Evolutionary conservation across 2,113 vertebrate species (phyloP).

Genomic region (Cyprinodon brontotheroides): DNA sequence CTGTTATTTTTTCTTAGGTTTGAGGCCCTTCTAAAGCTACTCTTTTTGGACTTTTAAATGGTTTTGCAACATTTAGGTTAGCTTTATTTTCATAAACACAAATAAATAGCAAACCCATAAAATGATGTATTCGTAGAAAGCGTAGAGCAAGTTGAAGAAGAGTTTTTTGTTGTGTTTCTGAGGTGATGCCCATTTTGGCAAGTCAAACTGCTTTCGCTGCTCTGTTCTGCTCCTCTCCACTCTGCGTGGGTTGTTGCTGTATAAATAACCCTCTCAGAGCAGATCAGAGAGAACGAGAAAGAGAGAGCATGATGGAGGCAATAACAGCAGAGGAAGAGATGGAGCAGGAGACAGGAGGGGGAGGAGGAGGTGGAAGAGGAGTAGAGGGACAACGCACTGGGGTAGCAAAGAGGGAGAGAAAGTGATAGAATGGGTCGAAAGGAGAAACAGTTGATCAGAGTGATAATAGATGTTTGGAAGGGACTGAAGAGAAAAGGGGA

Average conservation of each 20-base stretch:
- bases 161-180: constrained; percentile 62
- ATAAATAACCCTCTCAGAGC: constrained; percentile 78
- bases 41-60: constrained; percentile 43
- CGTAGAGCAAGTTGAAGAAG: constrained; percentile 43
- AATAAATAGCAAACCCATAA: constrained; percentile 22
- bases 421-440: constrained; percentile 20
- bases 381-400: constrained; percentile 20
- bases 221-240: constrained; percentile 62
- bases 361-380: constrained; percentile 10
- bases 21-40: constrained; percentile 16
- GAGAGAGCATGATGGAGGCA: constrained; percentile 44
- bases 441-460: constrained; percentile 60
- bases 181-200: constrained; percentile 75
- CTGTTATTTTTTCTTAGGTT: not conserved
- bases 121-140: constrained; percentile 40
- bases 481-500: constrained; percentile 29
- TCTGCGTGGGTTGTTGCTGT: constrained; percentile 76
- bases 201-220: constrained; percentile 71
- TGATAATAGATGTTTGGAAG: constrained; percentile 56
- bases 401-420: constrained; percentile 20
- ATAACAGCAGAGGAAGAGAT: constrained; percentile 34
- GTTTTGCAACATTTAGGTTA: constrained; percentile 5
- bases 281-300: constrained; percentile 61
- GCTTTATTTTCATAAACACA: constrained; percentile 6
- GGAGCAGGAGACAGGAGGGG: constrained; percentile 25